phyloP scores from a whole-genome alignment of 2,797 vertebrate species.

The Enoplosus armatus region DNA sequence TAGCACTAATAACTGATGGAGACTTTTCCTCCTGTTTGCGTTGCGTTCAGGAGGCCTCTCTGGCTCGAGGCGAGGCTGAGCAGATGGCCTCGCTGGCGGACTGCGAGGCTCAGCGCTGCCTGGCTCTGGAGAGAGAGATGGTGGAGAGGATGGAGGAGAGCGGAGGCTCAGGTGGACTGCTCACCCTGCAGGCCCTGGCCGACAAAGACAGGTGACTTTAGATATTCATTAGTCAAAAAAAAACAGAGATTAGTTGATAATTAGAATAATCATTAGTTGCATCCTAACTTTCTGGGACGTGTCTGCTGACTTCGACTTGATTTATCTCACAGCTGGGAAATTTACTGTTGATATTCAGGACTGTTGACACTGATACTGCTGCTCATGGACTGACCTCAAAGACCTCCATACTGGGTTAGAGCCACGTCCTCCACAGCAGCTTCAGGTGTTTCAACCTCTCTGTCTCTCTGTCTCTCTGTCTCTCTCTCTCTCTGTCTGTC shows the following conservation, averaged over 20 bases:
- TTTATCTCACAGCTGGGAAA: too few relatives aligned
- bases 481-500: too few relatives aligned
- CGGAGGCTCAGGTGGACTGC: slow-evolving; percentile 18
- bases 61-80: slow-evolving; percentile 86
- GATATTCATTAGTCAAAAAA: background rate
- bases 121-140: slow-evolving; percentile 86
- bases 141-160: slow-evolving; percentile 72
- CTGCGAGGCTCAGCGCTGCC: slow-evolving; percentile 85
- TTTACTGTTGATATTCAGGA: background rate
- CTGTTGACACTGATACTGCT: slow-evolving; percentile 1
- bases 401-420: too few relatives aligned
- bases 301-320: too few relatives aligned
- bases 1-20: too few relatives aligned
- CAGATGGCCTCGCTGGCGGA: slow-evolving; percentile 85
- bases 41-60: slow-evolving; percentile 86
- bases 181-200: slow-evolving; percentile 51
- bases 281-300: background rate
- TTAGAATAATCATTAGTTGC: too few relatives aligned
- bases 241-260: too few relatives aligned
- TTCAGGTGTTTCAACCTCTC: too few relatives aligned
- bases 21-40: background rate
- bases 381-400: background rate
- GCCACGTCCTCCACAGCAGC: too few relatives aligned
- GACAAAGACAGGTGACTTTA: slow-evolving; percentile 84
- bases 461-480: too few relatives aligned